These are phyloP conservation scores for Cryptotermes secundus DNA, from an alignment of 1,140 invertebrate genomes.

Conservation along the genomic window DNA sequence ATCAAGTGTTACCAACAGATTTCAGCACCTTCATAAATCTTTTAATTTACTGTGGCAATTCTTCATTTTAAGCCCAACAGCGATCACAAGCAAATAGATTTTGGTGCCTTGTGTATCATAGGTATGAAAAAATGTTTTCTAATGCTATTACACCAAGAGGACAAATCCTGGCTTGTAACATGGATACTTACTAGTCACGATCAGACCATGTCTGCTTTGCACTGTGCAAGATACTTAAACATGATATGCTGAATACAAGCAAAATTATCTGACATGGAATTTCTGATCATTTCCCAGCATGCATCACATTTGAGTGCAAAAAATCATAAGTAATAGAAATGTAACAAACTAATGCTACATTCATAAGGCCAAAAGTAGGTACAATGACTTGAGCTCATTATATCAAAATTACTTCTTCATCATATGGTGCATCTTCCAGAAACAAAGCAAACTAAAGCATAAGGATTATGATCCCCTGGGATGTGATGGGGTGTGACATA, in stretches of 20 bases:
- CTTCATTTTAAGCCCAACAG: neutral
- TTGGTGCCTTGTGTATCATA: neutral
- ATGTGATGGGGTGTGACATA: no score
- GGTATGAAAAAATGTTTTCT: neutral
- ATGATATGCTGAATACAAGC: no score
- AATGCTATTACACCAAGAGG: neutral
- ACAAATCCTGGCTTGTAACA: neutral
- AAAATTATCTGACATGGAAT: no score
- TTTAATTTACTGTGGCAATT: neutral
- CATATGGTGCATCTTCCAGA: no score
- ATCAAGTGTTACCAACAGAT: neutral
- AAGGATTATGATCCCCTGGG: no score
- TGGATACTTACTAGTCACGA: neutral
- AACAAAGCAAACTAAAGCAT: neutral
- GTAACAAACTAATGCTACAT: no score
- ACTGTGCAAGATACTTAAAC: neutral
- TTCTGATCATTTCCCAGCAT: no score
- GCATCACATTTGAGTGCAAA: no score
- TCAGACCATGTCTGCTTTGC: neutral
- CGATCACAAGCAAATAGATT: neutral
- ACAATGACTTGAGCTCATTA: no score
- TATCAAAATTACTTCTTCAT: no score
- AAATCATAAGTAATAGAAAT: no score
- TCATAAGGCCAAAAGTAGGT: no score
- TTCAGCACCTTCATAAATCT: slow-evolving; percentile 5